Conservation (phyloP, 2,113 vertebrate species). For the Anhinga rufa region DNA sequence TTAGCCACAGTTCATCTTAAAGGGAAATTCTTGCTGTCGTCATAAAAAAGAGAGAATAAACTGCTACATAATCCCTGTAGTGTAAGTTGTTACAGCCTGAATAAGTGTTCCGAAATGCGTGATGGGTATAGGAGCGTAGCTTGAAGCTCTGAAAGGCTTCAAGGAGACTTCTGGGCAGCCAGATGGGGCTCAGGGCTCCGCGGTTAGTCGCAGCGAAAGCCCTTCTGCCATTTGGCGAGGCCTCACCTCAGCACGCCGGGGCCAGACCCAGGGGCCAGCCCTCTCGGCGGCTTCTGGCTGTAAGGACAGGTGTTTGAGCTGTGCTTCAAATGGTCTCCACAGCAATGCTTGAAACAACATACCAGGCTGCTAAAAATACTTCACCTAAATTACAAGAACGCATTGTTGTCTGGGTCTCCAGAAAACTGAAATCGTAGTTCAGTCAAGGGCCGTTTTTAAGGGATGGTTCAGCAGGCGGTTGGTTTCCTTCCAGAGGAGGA, state of each 20-base stretch:
- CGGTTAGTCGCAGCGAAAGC: neutral
- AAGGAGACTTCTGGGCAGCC: neutral
- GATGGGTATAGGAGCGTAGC: rapidly evolving
- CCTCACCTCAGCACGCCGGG: rapidly evolving
- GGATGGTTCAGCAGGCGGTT: rapidly evolving
- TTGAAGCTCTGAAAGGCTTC: neutral
- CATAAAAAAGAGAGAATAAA: neutral
- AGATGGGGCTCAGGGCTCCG: neutral
- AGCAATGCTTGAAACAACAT: neutral
- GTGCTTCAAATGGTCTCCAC: neutral
- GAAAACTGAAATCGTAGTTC: neutral
- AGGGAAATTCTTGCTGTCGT: rapidly evolving
- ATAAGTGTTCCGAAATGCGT: neutral
- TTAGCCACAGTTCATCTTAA: neutral
- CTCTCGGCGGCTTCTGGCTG: neutral
- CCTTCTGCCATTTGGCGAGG: neutral
- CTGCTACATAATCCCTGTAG: neutral
- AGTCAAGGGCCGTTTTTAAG: neutral
- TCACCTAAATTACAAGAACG: rapidly evolving
- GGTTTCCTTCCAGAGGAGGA: neutral
- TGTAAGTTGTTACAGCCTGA: neutral
- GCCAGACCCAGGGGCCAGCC: too few species aligned
- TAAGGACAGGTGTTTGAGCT: neutral
- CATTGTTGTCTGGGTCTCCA: rapidly evolving
- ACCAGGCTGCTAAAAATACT: neutral